Conservation (phyloP, 2,797 vertebrate species). For the Dendrocincla tyrannina region DNA sequence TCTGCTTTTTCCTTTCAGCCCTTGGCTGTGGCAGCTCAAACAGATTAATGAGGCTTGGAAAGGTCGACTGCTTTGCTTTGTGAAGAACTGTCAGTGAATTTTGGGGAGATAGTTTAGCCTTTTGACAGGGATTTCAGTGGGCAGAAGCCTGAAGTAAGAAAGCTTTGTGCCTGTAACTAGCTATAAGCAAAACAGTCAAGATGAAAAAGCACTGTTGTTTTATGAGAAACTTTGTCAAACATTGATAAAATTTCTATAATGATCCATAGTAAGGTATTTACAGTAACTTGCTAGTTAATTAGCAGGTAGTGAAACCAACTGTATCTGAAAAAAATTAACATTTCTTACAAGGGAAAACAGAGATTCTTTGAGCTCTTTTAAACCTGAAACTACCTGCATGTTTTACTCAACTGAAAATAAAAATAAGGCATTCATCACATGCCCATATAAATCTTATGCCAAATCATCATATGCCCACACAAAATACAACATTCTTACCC, state of each 20-base stretch:
- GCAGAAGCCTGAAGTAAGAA: background rate
- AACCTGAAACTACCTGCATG: background rate
- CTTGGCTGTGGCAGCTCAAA: conserved; percentile 60
- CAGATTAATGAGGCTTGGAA: conserved; percentile 75
- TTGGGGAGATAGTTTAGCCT: conserved; percentile 12
- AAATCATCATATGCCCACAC: background rate
- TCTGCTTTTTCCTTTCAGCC: conserved; percentile 61
- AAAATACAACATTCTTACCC: background rate
- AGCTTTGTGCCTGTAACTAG: background rate
- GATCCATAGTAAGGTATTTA: background rate
- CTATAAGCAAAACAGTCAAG: background rate
- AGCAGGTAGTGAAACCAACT: background rate
- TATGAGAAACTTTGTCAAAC: background rate
- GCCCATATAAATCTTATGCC: background rate
- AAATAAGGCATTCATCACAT: background rate
- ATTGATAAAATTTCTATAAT: background rate
- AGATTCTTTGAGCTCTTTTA: background rate
- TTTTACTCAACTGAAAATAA: background rate
- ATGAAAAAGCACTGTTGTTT: background rate
- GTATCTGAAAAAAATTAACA: background rate
- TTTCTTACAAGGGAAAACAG: background rate
- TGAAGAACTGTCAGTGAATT: conserved; percentile 31
- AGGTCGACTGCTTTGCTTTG: conserved; percentile 59
- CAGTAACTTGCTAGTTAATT: background rate
- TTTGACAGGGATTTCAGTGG: conserved; percentile 14